Percentiles rank a stretch among this genome's conserved stretches.
Evolutionary conservation across 2,113 vertebrate genomes (phyloP).

Genomic region (Ictalurus furcatus): DNA sequence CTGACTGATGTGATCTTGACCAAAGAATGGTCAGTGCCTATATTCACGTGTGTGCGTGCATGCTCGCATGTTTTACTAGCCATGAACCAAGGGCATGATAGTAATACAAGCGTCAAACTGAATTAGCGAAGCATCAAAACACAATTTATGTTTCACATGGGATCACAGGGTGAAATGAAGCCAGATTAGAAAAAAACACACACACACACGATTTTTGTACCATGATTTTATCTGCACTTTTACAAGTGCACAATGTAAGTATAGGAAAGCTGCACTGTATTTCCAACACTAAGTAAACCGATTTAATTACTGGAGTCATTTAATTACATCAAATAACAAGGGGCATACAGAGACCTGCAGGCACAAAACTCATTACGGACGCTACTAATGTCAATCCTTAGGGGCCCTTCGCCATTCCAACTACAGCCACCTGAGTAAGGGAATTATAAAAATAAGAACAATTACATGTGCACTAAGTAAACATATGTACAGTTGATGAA

Average conservation of each 20-base stretch:
- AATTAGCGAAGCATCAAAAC: slow-evolving; percentile 42
- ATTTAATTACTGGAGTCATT: slow-evolving; percentile 1
- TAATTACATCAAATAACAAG: slow-evolving; percentile 13
- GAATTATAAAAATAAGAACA: background rate
- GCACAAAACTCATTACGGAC: background rate
- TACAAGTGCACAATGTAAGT: background rate
- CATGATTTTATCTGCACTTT: slow-evolving; percentile 27
- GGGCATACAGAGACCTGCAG: background rate
- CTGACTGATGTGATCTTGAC: background rate
- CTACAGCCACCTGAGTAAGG: background rate
- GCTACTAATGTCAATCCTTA: background rate
- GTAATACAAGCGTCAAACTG: slow-evolving; percentile 36
- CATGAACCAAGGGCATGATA: slow-evolving; percentile 49
- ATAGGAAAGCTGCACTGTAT: background rate
- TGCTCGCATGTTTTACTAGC: slow-evolving; percentile 15
- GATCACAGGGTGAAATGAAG: background rate
- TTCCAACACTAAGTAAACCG: background rate
- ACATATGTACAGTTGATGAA: background rate
- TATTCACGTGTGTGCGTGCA: background rate
- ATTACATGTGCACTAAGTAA: background rate
- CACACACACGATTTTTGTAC: background rate
- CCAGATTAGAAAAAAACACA: background rate
- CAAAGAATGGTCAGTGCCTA: background rate
- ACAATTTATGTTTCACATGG: slow-evolving; percentile 28
- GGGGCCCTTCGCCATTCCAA: background rate